phyloP scores from a whole-genome alignment of 2,113 vertebrate genomes.

The Chrysemys picta region DNA sequence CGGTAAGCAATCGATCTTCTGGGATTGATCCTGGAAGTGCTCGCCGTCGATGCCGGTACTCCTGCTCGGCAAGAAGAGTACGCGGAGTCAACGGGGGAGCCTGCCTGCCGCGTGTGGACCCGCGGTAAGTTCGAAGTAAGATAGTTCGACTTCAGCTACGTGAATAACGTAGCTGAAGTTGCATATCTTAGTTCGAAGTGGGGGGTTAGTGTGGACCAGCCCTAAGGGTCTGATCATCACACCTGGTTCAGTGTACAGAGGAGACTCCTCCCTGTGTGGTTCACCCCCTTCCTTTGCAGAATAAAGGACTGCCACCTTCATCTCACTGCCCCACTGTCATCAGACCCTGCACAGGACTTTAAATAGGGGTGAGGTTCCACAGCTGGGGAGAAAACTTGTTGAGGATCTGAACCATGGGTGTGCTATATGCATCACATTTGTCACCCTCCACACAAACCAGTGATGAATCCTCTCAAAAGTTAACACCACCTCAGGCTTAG shows the following conservation, averaged over 20 bases:
- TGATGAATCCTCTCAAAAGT: neutral
- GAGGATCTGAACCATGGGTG: neutral
- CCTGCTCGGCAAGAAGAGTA: too few species aligned
- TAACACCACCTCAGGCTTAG: neutral
- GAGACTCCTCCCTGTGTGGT: accelerated
- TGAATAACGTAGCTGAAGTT: too few species aligned
- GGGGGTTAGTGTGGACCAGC: too few species aligned
- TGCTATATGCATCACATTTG: neutral
- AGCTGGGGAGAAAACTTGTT: neutral
- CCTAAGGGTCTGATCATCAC: accelerated
- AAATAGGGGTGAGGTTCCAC: accelerated
- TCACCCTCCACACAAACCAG: neutral
- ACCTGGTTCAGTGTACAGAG: neutral
- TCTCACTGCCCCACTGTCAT: accelerated
- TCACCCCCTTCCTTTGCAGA: neutral
- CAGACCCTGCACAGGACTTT: neutral
- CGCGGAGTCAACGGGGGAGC: too few species aligned
- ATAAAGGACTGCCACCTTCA: neutral
- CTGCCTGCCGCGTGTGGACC: too few species aligned
- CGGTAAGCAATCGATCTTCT: too few species aligned
- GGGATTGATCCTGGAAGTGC: too few species aligned
- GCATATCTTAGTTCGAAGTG: too few species aligned
- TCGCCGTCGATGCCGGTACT: too few species aligned
- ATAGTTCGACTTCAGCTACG: too few species aligned
- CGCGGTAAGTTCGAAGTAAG: too few species aligned